Base-by-base conservation (phyloP, 1,140 invertebrate species). In the Fopius arisanus region DNA sequence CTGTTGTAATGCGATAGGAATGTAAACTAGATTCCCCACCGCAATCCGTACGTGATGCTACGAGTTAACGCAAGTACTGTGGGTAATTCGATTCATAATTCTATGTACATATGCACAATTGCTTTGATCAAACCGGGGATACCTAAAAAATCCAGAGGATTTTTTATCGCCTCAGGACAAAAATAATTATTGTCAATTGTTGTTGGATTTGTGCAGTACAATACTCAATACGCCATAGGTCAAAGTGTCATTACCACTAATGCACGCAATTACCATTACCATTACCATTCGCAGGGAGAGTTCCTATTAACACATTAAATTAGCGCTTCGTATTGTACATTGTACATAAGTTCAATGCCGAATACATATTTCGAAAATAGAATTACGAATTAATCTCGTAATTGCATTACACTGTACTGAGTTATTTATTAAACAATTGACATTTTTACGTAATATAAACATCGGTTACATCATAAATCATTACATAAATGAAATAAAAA, bases 251-350 rank as follows among this genome's bases (percentile, higher is more conserved):
- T 48, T n/a, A 48, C 7, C 16, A 5, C 43, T 48, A 48, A 48
- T 48, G 43, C 43, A 48, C 43, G n/a, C n/a, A 14, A n/a, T n/a
- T n/a, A n/a, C n/a, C 9, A 67, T 67, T 41, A 12, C 41, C 23
- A 59, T 70, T 63, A 59, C 59, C 63, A 71, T 40, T 31, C 16
- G 43, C 43, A 48, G 12, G 5, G 33, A 40, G 14, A 43, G 37
- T 65, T 48, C 33, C 31, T 31, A 48, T 31, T 43, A 74, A 66
- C 19, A 68, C 67, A 40, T 21, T 62, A 29, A 65, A 74, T 74
- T 74, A 74, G 67, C 73, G 33, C 59, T 67, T 59, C 69, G 70
- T 74, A 70, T 74, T 67, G 33, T 68, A 54, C 51, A 19, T n/a
- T n/a, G n/a, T 51, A 63, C 73, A 62, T 6, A 68, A 26, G 66